Percentiles rank a stretch among this genome's conserved stretches.
Conservation (phyloP, 2,888 invertebrate species). For the Sussaba pulchella region DNA sequence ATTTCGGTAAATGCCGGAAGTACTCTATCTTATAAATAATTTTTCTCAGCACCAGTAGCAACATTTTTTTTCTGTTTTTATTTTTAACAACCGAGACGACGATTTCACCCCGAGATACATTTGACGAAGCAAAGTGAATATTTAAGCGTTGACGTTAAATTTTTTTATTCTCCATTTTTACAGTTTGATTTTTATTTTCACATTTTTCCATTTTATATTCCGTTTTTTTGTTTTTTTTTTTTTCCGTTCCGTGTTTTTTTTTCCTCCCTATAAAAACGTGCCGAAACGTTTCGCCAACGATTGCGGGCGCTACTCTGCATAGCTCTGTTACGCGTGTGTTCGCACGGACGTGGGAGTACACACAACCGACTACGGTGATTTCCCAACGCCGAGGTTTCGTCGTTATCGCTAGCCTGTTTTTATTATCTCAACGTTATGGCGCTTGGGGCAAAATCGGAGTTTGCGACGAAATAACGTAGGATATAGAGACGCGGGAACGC, state of each 20-base stretch:
- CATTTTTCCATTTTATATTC: slow-evolving; percentile 7
- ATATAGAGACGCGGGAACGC: slow-evolving; percentile 10
- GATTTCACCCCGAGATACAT: too few relatives aligned
- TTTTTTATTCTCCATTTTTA: too few relatives aligned
- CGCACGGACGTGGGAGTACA: not conserved
- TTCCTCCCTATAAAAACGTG: not conserved
- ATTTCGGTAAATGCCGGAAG: too few relatives aligned
- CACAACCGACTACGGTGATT: slow-evolving; percentile 22
- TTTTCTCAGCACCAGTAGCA: too few relatives aligned
- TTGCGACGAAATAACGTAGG: slow-evolving; percentile 25
- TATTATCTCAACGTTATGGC: slow-evolving; percentile 55
- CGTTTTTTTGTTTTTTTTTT: slow-evolving; percentile 12
- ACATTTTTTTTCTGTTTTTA: too few relatives aligned
- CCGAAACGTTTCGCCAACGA: not conserved
- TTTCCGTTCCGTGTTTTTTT: not conserved
- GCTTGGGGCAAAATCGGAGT: slow-evolving; percentile 52
- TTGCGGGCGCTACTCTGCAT: not conserved
- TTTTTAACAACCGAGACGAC: too few relatives aligned
- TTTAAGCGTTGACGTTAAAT: too few relatives aligned
- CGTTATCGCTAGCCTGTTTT: slow-evolving; percentile 59
- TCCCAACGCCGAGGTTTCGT: slow-evolving; percentile 28
- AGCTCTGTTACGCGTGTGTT: not conserved
- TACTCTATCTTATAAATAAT: too few relatives aligned
- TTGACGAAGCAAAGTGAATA: too few relatives aligned
- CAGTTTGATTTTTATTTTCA: slow-evolving; percentile 7